Conservation (phyloP, 2,888 invertebrate genomes). For the Alitta virens region DNA sequence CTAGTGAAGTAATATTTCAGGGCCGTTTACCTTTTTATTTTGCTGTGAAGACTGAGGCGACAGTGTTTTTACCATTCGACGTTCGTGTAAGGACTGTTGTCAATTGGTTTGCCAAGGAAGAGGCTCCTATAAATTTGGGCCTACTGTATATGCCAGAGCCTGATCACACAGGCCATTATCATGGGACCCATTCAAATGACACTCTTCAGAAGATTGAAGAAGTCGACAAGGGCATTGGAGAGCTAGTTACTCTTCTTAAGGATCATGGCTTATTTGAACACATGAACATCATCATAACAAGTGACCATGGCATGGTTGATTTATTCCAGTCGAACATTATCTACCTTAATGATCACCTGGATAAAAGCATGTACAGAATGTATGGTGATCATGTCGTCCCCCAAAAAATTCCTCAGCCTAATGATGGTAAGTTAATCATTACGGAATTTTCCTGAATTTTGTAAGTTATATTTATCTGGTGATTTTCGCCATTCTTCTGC, state of each 20-base stretch:
- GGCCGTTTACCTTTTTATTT: conserved; percentile 39
- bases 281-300: conserved; percentile 68
- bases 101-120: conserved; percentile 44
- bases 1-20: conserved; percentile 61
- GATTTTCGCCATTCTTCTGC: too few relatives aligned
- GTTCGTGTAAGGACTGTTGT: conserved; percentile 29
- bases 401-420: too few relatives aligned
- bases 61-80: conserved; percentile 5
- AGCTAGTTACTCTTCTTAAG: conserved; percentile 62
- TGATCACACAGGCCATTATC: conserved; percentile 65
- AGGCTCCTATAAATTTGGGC: conserved; percentile 68
- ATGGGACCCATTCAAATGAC: conserved; percentile 57
- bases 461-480: too few relatives aligned
- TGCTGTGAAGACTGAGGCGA: conserved; percentile 27
- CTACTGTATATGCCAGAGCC: conserved; percentile 72
- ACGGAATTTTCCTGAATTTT: too few relatives aligned
- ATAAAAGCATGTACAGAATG: not conserved
- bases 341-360: conserved; percentile 24
- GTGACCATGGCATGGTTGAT: conserved; percentile 72
- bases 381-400: not conserved
- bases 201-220: conserved; percentile 61
- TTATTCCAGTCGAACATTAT: conserved; percentile 53
- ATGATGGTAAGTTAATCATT: too few relatives aligned
- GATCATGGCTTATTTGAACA: conserved; percentile 59
- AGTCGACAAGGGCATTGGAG: conserved; percentile 55